Evolutionary conservation across 2,797 vertebrate genomes (phyloP), one percentile per base, ranked within the genome.

Genomic region (Myripristis murdjan): DNA sequence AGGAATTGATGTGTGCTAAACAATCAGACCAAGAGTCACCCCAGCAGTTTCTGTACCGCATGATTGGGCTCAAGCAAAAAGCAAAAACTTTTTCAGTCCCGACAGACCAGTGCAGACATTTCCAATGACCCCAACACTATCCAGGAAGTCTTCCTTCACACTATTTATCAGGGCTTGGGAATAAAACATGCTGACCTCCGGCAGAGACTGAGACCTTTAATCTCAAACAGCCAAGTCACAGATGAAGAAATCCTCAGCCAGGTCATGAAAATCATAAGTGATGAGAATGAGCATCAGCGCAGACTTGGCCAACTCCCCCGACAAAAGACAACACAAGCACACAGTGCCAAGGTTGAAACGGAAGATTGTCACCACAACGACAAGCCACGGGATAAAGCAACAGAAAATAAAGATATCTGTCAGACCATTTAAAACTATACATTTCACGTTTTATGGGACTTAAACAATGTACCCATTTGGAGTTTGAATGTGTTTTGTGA

Each of bases 41-140:
- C 3, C 58, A 79, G 37, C 64, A 73, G 44, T 79, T 64, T 22
- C n/a, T 79, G 3, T 79, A 73, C 11, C 41, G 53, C 12, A 61
- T 78, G 20, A 71, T 77, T 15, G 68, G 31, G 2, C 63, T 77
- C 0, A 77, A 77, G 47, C 75, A 77, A n/a, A 66, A 26, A 43
- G 14, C 77, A n/a, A n/a, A n/a, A n/a, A 8, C 6, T 64, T 0
- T 70, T 77, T 9, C 11, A 33, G 5, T 49, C 56, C 8, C 51
- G 24, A 16, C 59, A 64, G 22, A 16, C 31, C 1, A 44, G 35
- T 6, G 9, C 62, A n/a, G 68, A 65, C 18, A 66, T 71, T 5
- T 6, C 31, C n/a, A 72, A 72, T 28, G 31, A 56, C 6, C 15
- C 49, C 2, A 23, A 33, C 7, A 71, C 68, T 14, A 49, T 71